Conservation (phyloP, 2,888 invertebrate genomes). For the Lysandra coridon region DNA sequence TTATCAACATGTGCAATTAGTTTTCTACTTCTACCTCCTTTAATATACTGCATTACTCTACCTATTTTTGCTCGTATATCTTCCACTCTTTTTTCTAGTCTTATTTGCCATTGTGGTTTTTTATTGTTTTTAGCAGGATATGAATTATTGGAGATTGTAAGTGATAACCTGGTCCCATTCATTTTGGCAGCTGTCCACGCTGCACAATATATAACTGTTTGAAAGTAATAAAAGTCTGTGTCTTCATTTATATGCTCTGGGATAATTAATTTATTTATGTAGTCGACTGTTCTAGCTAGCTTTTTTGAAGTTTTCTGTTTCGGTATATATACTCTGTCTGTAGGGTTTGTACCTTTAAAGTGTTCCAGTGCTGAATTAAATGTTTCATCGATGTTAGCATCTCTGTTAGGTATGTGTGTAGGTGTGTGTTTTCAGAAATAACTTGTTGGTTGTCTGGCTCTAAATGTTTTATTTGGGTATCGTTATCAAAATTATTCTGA, state of each 20-base stretch:
- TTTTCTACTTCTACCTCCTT: too few relatives aligned
- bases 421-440: too few relatives aligned
- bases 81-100: too few relatives aligned
- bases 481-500: too few relatives aligned
- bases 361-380: too few relatives aligned
- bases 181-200: conserved; percentile 25
- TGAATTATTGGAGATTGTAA: neutral
- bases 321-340: conserved; percentile 31
- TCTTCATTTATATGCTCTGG: conserved; percentile 19
- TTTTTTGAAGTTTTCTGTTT: conserved; percentile 34
- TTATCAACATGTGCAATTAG: too few relatives aligned
- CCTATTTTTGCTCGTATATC: too few relatives aligned
- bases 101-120: neutral
- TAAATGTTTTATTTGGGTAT: too few relatives aligned
- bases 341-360: neutral
- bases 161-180: conserved; percentile 20
- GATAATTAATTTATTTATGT: conserved; percentile 31
- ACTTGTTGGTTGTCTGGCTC: too few relatives aligned
- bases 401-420: too few relatives aligned
- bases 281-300: conserved; percentile 13
- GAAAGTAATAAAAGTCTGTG: conserved; percentile 31
- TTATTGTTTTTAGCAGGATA: neutral
- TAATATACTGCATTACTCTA: too few relatives aligned
- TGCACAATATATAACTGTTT: conserved; percentile 33
- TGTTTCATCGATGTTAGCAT: too few relatives aligned